phyloP scores from a whole-genome alignment of 2,888 invertebrate genomes.

The Mimas tiliae region DNA sequence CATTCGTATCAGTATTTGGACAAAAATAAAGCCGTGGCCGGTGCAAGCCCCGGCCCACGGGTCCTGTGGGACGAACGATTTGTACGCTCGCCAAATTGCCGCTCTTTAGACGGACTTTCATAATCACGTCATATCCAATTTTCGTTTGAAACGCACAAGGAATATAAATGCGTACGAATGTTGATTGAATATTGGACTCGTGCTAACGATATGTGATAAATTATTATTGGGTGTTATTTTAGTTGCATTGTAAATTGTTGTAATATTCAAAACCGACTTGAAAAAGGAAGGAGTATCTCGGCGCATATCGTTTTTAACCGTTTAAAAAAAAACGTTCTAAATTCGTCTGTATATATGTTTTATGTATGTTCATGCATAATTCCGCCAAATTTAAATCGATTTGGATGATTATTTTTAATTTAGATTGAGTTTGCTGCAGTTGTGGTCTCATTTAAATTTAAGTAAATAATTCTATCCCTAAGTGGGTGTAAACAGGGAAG shows the following conservation, averaged over 20 bases:
- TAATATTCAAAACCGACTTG: no score
- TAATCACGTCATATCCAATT: conserved; percentile 83
- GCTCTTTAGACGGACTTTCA: conserved; percentile 77
- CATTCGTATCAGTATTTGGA: conserved; percentile 1
- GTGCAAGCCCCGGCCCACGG: conserved; percentile 39
- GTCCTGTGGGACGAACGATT: conserved; percentile 71
- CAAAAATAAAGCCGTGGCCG: conserved; percentile 14
- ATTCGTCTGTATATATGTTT: no score
- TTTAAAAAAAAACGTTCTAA: no score
- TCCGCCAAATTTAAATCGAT: no score
- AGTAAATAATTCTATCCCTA: no score
- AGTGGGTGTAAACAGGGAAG: no score
- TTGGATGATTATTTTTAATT: no score
- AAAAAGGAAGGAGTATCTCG: no score
- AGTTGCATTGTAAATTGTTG: neutral
- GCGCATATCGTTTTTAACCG: no score
- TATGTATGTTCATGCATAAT: no score
- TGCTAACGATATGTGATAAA: conserved; percentile 21
- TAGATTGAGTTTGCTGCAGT: no score
- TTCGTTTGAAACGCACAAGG: conserved; percentile 65
- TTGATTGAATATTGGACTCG: conserved; percentile 64
- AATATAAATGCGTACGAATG: conserved; percentile 66
- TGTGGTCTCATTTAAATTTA: no score
- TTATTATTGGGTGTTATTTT: neutral
- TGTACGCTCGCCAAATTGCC: conserved; percentile 75